phyloP scores from a whole-genome alignment of 2,113 vertebrate species.

The Psammodynastes pulverulentus region DNA sequence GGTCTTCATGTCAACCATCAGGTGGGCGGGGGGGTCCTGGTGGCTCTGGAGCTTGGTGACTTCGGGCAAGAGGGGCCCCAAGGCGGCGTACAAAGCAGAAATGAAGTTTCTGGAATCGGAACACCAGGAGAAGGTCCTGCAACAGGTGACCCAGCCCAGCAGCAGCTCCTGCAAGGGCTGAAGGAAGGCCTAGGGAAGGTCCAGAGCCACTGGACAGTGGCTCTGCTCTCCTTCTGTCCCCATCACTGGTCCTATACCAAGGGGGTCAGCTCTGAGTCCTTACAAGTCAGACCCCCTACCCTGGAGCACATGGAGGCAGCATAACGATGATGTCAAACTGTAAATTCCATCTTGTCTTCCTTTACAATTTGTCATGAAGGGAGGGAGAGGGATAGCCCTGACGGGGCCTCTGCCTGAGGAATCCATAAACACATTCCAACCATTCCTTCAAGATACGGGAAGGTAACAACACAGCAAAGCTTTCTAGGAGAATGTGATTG shows the following conservation, averaged over 20 bases:
- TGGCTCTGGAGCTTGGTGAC: conserved; percentile 11
- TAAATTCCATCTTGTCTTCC: no score
- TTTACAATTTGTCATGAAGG: no score
- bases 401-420: no score
- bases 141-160: background rate
- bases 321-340: no score
- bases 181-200: no score
- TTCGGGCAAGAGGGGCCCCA: conserved; percentile 14
- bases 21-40: conserved; percentile 15
- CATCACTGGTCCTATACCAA: background rate
- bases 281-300: background rate
- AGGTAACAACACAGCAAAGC: no score
- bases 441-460: no score
- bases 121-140: no score
- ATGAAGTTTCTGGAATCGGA: background rate
- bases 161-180: background rate
- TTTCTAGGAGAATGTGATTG: no score
- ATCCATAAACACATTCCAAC: no score
- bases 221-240: background rate
- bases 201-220: background rate
- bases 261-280: background rate
- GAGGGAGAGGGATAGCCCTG: no score
- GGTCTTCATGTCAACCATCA: conserved; percentile 27
- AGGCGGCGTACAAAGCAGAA: background rate
- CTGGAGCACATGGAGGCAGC: background rate